Base-by-base conservation (phyloP, 2,888 invertebrate genomes). In the Ganaspis brasiliensis region DNA sequence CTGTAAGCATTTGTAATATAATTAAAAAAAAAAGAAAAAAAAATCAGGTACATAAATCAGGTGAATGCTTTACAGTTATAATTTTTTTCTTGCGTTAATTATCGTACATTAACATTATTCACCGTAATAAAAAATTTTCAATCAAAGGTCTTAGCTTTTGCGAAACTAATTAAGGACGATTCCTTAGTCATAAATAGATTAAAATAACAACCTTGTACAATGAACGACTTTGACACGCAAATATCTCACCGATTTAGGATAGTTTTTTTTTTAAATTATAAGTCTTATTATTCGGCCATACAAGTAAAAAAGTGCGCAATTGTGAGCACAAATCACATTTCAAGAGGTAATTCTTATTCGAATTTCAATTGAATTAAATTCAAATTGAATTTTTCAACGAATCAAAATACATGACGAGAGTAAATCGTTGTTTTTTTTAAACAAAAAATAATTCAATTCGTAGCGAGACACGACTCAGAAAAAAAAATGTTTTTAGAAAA, bases 91-190 rank as follows among this genome's bases (percentile, higher is more conserved):
- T 31, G 21, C 49, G 55, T 5, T 56, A 59, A 55, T 24, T 40
- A 24, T 70, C 37, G 75, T 57, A 71, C 14, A 45, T 45, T n/a
- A 45, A 45, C 14, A 2, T 3, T n/a, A 45, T n/a, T 14, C 12
- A 52, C 9, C 5, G 52, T 19, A 2, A 52, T 8, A 19, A 52
- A 61, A 75, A 61, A 52, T 55, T 63, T 73, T 35, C 72, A 70
- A 55, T 61, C 71, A 75, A 76, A 75, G 72, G 61, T 74, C 80
- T 81, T 76, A 81, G 75, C 80, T 79, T 81, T 75, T 70, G 75
- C 70, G 72, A 75, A 79, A 79, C 75, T 79, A 81, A 80, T 77
- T 71, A 79, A 74, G 80, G 78, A 78, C 79, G 70, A 78, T 75
- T 77, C 78, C 76, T 82, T 79, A 80, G 70, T 79, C 79, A 67